Percentiles rank a stretch among this genome's conserved stretches.
phyloP scores from a whole-genome alignment of 2,113 vertebrate genomes.

The Ceuthmochares aereus region DNA sequence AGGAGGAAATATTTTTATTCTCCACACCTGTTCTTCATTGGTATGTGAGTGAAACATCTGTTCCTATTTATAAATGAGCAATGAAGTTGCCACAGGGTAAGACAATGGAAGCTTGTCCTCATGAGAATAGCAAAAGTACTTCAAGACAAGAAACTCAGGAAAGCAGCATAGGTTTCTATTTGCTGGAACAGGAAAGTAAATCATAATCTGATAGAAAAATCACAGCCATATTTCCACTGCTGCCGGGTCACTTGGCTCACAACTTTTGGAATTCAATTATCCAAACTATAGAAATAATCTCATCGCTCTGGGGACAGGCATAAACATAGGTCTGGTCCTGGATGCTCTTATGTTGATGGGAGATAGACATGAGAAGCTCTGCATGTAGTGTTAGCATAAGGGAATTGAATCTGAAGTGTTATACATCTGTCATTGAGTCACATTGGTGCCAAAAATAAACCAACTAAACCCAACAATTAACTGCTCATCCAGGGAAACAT shows the following conservation, averaged over 20 bases:
- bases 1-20: slow-evolving; percentile 21
- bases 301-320: not conserved
- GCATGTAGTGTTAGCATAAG: accelerated
- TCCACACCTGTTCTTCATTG: slow-evolving; percentile 42
- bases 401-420: not conserved
- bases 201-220: not conserved
- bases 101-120: not conserved
- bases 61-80: slow-evolving; percentile 11
- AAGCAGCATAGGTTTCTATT: not conserved
- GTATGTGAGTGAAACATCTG: slow-evolving; percentile 12
- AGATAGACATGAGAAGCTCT: not conserved
- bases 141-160: not conserved
- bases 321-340: not conserved
- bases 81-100: not conserved
- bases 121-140: not conserved
- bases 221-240: not conserved
- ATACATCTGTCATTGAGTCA: not conserved
- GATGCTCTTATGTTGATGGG: not conserved
- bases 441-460: not conserved
- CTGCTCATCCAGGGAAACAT: not conserved
- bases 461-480: not conserved
- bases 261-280: not conserved
- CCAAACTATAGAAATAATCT: not conserved
- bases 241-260: not conserved
- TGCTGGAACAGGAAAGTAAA: not conserved